Evolutionary conservation across 2,113 vertebrate species (phyloP), one percentile per base, ranked within the genome.

Genomic region (Aptenodytes patagonicus): DNA sequence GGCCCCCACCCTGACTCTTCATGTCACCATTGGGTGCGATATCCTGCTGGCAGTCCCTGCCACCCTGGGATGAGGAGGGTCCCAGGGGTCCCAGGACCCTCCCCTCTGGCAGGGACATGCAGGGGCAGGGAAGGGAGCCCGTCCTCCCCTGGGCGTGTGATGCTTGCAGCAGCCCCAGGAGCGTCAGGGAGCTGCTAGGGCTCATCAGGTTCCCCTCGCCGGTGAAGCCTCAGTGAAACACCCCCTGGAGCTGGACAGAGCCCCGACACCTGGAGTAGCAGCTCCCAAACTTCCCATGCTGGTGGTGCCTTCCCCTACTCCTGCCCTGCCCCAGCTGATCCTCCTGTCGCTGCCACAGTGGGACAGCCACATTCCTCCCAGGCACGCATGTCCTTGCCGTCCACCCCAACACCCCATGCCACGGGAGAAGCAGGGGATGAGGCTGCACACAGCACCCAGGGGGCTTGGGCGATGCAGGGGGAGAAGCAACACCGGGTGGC

Each of bases 61-160:
- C 18, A 72, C 28, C 3, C 29, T 12, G 36, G 26, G 18, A 61
- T 26, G 31, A 87, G 65, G 24, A 46, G 8, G 3, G 8, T 71
- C 11, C 21, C 2, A 9, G 51, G 17, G 7, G 14, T 26, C 11
- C 46, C 66, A 54, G 54, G 29, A 36, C 11, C n/a, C 13, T 60
- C 9, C n/a, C 17, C 38, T 71, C 22, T 32, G 13, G 11, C 22
- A 64, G 19, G 28, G 15, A 64, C 10, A 32, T 1, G 13, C 25
- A 71, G 76, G 25, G 19, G 6, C 42, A 84, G 28, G 40, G 26
- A 82, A 83, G 51, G 31, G 16, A 78, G 7, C 5, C 1, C 3
- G 14, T 28, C 17, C 9, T 72, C 14, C 24, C 13, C 17, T 47
- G n/a, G 11, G 17, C 0, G 0, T 2, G 0, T 14, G 19, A 55